Base-by-base conservation (phyloP, 2,797 vertebrate species). In the Trachurus trachurus region DNA sequence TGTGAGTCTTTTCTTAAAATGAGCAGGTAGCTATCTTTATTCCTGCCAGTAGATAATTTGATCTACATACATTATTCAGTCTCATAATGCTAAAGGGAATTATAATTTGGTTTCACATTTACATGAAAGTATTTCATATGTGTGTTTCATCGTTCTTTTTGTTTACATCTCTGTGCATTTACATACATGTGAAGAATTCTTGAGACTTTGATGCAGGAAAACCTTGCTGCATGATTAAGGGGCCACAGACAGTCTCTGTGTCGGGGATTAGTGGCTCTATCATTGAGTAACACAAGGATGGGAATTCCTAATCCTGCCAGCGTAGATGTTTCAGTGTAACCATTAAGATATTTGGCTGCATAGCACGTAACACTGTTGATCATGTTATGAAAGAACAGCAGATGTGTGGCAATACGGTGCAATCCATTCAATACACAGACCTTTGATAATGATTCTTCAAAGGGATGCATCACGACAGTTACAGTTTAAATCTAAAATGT, bases 251-350 rank as follows among this genome's bases (percentile, higher is more conserved):
- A 19, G 22, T 44, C 58, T 68, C 21, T 0, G 58, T 53, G 31
- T 70, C 52, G 13, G 57, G 56, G 78, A 81, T 88, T 80, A 85
- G 42, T 21, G 56, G n/a, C 64, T 76, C 47, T 56, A 42, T 66
- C 9, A 60, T 45, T 44, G 53, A 45, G 16, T 64, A 61, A 22
- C 56, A 77, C 13, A 60, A 22, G 39, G 16, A 66, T 49, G 19
- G 54, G 31, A 63, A 65, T 53, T 22, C 11, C 2, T 76, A 74
- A 82, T 66, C 82, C 68, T 69, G 17, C 39, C 37, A 22, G 8
- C 52, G 34, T 49, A 17, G n/a, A 9, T 52, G 26, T 47, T 47
- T 60, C 10, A 10, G 17, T 69, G 61, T 45, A 58, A 50, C 11
- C 26, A 63, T 0, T 4, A 37, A 67, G 9, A 45, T 19, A 57